A percentile compares a stretch with the other conserved stretches of the same genome.
These are phyloP conservation scores for Polymixis lichenea DNA, from an alignment of 2,888 invertebrate species.

Conservation along the genomic window DNA sequence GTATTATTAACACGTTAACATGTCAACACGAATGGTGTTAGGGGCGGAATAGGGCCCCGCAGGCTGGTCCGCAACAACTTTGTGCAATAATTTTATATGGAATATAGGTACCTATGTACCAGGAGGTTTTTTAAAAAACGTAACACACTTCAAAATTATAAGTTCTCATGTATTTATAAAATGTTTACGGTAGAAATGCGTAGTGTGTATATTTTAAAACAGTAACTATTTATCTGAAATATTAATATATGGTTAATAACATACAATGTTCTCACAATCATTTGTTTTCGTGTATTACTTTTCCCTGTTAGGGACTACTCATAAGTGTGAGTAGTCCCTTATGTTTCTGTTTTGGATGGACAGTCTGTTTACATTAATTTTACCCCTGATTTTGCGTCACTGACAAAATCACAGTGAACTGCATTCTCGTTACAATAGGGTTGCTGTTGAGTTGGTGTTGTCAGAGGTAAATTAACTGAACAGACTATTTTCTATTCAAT, in stretches of 20 bases:
- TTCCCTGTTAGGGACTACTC: no score
- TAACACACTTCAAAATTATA: slow-evolving; percentile 71
- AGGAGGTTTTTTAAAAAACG: slow-evolving; percentile 68
- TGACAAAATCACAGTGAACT: no score
- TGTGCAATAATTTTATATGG: slow-evolving; percentile 76
- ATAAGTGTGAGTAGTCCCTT: no score
- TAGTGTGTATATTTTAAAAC: slow-evolving; percentile 78
- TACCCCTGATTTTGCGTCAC: no score
- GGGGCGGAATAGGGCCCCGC: slow-evolving; percentile 24
- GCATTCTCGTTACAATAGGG: no score
- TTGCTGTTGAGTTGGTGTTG: no score
- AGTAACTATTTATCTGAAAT: slow-evolving; percentile 84
- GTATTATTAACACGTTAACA: slow-evolving; percentile 59
- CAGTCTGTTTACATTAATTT: no score
- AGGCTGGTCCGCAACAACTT: slow-evolving; percentile 40
- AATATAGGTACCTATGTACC: slow-evolving; percentile 50
- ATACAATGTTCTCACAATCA: slow-evolving; percentile 78
- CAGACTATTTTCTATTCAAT: background rate
- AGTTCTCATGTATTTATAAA: slow-evolving; percentile 80
- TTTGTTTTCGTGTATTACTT: slow-evolving; percentile 55
- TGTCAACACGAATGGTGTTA: slow-evolving; percentile 65
- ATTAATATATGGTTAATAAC: slow-evolving; percentile 85
- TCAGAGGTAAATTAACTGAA: no score
- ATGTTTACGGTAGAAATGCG: slow-evolving; percentile 77
- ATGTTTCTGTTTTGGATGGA: background rate